Conservation (phyloP, 2,888 invertebrate genomes). For the Mesoligia furuncula region DNA sequence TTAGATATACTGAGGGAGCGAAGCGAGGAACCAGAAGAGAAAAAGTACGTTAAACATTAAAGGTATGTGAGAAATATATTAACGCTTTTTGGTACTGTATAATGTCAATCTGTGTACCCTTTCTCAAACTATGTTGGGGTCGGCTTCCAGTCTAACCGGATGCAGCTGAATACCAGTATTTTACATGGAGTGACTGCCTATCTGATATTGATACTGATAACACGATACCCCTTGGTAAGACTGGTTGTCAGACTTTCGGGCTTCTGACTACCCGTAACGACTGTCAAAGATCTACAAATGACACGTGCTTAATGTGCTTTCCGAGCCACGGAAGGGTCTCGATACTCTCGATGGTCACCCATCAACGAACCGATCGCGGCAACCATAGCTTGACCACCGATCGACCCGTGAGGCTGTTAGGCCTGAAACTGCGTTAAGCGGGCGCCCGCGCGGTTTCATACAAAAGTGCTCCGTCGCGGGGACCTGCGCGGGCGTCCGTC, state of each 20-base stretch:
- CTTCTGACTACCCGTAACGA: neutral
- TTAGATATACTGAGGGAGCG: neutral
- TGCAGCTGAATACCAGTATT: neutral
- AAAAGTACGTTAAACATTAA: constrained; percentile 2
- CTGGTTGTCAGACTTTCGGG: neutral
- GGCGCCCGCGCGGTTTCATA: too few relatives aligned
- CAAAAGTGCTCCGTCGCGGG: too few relatives aligned
- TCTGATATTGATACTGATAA: neutral
- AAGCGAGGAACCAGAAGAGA: neutral
- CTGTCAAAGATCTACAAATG: neutral
- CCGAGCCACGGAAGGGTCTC: too few relatives aligned
- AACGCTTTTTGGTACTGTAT: neutral
- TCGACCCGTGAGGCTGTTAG: too few relatives aligned
- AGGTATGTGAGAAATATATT: neutral
- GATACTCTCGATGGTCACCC: too few relatives aligned
- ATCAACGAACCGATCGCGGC: too few relatives aligned
- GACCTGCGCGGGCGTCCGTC: too few relatives aligned
- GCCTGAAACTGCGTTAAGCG: too few relatives aligned
- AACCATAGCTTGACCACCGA: too few relatives aligned
- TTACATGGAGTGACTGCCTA: neutral
- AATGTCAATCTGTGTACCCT: too few relatives aligned
- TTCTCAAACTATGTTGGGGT: too few relatives aligned
- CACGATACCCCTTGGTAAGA: neutral
- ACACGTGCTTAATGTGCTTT: neutral
- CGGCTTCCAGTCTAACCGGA: too few relatives aligned